phyloP scores from a whole-genome alignment of 2,113 vertebrate species.

The Pungitius pungitius region DNA sequence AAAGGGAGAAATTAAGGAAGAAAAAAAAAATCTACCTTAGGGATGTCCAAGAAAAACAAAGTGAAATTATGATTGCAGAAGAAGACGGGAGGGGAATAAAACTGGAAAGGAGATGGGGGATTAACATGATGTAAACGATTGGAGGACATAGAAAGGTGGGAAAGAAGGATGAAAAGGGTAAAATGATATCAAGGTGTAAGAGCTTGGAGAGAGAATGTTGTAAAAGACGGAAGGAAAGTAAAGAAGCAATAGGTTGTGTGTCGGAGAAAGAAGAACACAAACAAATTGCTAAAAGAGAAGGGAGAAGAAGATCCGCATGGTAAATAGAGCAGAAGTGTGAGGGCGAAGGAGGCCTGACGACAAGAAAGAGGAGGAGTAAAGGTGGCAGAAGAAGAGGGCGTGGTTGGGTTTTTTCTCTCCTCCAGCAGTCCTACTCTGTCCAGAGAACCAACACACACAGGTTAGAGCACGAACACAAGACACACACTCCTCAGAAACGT shows the following conservation, averaged over 20 bases:
- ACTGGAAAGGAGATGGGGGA: not conserved
- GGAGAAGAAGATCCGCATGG: not conserved
- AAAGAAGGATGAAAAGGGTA: not conserved
- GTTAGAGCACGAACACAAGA: not conserved
- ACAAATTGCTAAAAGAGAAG: not conserved
- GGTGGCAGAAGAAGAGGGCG: not conserved
- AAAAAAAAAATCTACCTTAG: not conserved
- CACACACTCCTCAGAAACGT: not conserved
- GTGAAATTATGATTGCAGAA: not conserved
- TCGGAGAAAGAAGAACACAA: not conserved
- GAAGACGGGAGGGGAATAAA: not conserved
- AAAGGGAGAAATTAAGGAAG: not conserved
- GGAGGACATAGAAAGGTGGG: not conserved
- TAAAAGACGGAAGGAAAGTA: not conserved
- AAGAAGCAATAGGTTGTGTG: not conserved
- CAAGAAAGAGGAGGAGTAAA: not conserved
- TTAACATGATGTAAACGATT: not conserved
- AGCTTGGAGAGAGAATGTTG: not conserved
- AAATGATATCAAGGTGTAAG: not conserved
- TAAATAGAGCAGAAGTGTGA: not conserved
- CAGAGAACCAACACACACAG: not conserved
- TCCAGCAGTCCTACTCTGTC: not conserved
- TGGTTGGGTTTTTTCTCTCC: too few species aligned
- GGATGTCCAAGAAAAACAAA: not conserved
- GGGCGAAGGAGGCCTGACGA: not conserved